phyloP scores from a whole-genome alignment of 2,797 vertebrate genomes.

The Sciaenops ocellatus region DNA sequence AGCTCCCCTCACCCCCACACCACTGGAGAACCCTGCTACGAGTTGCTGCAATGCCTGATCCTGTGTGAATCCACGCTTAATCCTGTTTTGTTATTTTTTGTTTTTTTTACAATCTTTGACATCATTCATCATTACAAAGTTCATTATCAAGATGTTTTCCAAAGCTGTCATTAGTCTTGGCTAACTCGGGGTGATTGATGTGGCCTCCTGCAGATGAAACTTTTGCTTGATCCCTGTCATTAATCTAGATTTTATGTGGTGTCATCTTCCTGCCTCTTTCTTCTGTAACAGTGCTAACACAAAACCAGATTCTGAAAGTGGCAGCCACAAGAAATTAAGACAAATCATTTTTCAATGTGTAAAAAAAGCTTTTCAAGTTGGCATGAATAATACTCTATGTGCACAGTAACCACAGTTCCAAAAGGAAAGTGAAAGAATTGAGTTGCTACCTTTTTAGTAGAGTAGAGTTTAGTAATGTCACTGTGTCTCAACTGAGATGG shows the following conservation, averaged over 20 bases:
- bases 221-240: slow-evolving; percentile 87
- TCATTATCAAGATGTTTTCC: slow-evolving; percentile 90
- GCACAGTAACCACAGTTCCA: slow-evolving; percentile 6
- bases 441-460: slow-evolving; percentile 21
- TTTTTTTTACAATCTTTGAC: slow-evolving; percentile 80
- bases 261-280: slow-evolving; percentile 83
- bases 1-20: too few species aligned
- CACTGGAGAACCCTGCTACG: too few species aligned
- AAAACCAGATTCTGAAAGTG: slow-evolving; percentile 42
- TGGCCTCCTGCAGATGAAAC: slow-evolving; percentile 83
- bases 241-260: slow-evolving; percentile 90
- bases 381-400: slow-evolving; percentile 1
- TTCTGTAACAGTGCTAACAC: slow-evolving; percentile 26
- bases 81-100: slow-evolving; percentile 40
- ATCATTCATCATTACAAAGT: slow-evolving; percentile 91
- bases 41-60: too few species aligned
- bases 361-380: slow-evolving; percentile 26
- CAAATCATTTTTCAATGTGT: slow-evolving; percentile 31
- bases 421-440: slow-evolving; percentile 16
- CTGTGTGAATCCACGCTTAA: slow-evolving; percentile 12
- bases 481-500: slow-evolving; percentile 62
- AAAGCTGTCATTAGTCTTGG: slow-evolving; percentile 89
- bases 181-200: slow-evolving; percentile 87
- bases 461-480: slow-evolving; percentile 27
- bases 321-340: slow-evolving; percentile 44